A percentile compares a stretch with the other conserved stretches of the same genome.
Conservation (phyloP, 2,888 invertebrate genomes). For the Pantelozetes paolii region DNA sequence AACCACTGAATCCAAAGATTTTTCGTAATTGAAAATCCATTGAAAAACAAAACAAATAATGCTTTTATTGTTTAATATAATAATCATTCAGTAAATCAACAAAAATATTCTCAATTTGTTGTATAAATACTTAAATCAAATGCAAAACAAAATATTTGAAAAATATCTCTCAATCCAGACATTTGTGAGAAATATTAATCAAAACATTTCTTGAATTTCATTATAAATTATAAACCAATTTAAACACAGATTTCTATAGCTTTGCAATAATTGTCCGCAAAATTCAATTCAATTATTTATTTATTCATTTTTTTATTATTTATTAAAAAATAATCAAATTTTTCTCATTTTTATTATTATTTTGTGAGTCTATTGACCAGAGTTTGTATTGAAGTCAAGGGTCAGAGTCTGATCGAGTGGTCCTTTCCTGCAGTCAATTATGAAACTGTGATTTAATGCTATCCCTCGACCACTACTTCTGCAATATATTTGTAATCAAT, state of each 20-base stretch:
- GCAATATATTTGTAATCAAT: too few relatives aligned
- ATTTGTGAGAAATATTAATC: background rate
- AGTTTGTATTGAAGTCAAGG: too few relatives aligned
- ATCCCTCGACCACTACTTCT: too few relatives aligned
- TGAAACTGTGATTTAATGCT: too few relatives aligned
- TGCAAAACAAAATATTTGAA: background rate
- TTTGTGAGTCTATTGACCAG: too few relatives aligned
- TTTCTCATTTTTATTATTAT: too few relatives aligned
- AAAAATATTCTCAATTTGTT: constrained; percentile 11
- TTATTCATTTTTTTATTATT: too few relatives aligned
- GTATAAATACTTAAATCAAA: background rate
- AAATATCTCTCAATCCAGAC: background rate
- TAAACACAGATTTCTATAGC: background rate
- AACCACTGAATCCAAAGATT: background rate
- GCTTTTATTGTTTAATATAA: background rate
- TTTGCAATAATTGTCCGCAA: constrained; percentile 1
- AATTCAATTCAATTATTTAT: too few relatives aligned
- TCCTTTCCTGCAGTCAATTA: too few relatives aligned
- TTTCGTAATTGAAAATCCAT: background rate
- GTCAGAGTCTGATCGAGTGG: too few relatives aligned
- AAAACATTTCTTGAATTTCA: background rate
- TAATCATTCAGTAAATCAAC: background rate
- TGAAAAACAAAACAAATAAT: background rate
- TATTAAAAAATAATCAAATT: too few relatives aligned
- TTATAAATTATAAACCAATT: too few relatives aligned